Evolutionary conservation across 2,888 invertebrate species (phyloP).

Genomic region (Halictus ligatus): DNA sequence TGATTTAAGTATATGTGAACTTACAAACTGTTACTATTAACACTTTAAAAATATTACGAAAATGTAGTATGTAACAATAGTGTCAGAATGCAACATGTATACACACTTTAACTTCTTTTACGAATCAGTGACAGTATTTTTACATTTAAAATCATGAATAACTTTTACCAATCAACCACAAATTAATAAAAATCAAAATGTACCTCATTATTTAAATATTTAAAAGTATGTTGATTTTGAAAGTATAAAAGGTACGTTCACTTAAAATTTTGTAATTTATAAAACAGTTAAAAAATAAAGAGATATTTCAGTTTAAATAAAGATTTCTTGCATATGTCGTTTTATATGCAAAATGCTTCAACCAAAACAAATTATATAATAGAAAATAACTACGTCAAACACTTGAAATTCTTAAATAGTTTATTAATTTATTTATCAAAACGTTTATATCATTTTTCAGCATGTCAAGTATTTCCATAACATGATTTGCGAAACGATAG

Average conservation of each 20-base stretch:
- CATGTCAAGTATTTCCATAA: conserved; percentile 70
- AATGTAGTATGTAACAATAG: conserved; percentile 13
- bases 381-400: conserved; percentile 73
- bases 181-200: neutral
- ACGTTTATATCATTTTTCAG: conserved; percentile 78
- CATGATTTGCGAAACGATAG: conserved; percentile 68
- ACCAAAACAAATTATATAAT: conserved; percentile 18
- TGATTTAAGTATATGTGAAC: conserved; percentile 23
- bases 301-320: neutral
- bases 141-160: neutral
- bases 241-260: conserved; percentile 10
- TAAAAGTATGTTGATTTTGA: neutral
- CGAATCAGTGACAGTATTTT: neutral
- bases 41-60: conserved; percentile 33
- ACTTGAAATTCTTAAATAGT: conserved; percentile 77
- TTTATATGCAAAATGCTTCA: conserved; percentile 20
- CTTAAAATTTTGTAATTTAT: neutral
- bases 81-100: conserved; percentile 12
- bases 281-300: conserved; percentile 5
- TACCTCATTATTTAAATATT: neutral
- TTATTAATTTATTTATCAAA: conserved; percentile 82
- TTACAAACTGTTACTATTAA: conserved; percentile 31
- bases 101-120: conserved; percentile 14
- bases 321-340: neutral
- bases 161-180: neutral